phyloP scores from a whole-genome alignment of 1,140 invertebrate species.

The Drosophila arawakana region DNA sequence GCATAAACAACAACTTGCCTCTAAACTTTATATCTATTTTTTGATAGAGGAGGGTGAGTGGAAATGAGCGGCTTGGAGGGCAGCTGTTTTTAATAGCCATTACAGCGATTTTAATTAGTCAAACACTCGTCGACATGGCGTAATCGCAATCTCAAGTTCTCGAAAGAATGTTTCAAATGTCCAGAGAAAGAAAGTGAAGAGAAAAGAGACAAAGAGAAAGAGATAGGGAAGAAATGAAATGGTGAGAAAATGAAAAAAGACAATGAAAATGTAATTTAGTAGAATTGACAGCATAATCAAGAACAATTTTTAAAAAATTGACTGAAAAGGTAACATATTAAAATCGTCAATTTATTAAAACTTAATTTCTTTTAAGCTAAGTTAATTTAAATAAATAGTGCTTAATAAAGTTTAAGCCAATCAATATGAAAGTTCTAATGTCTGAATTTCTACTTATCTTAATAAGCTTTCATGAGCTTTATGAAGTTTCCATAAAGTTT shows the following conservation, averaged over 20 bases:
- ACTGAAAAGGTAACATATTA: no score
- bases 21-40: slow-evolving; percentile 11
- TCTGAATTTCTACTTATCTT: no score
- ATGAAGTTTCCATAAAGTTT: no score
- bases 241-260: neutral
- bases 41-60: no score
- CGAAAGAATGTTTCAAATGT: slow-evolving; percentile 2
- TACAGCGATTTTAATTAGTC: slow-evolving; percentile 65
- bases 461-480: no score
- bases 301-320: neutral
- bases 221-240: neutral
- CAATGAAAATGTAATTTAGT: neutral
- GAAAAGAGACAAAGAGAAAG: neutral
- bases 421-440: no score
- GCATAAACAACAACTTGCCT: slow-evolving; percentile 25
- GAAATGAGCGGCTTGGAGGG: no score
- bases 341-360: no score
- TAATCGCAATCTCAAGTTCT: slow-evolving; percentile 39
- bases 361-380: no score
- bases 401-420: no score
- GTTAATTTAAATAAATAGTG: no score
- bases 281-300: neutral
- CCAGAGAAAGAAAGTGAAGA: neutral
- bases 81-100: neutral
- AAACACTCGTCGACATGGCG: slow-evolving; percentile 50